Conservation (phyloP, 2,888 invertebrate species). For the Cataglyphis albicans region DNA sequence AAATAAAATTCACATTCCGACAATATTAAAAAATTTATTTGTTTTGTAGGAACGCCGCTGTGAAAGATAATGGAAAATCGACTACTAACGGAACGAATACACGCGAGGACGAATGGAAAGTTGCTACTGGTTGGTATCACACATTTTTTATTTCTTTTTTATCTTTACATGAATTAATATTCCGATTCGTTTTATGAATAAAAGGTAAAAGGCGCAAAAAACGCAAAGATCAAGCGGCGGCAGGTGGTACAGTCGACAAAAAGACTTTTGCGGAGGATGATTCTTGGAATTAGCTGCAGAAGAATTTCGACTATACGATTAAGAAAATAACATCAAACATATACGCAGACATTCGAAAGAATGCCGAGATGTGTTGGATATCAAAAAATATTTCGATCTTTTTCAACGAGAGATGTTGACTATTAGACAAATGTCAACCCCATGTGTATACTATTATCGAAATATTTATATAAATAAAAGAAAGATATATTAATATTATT, state of each 20-base stretch:
- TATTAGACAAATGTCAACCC: background rate
- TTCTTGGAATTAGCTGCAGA: slow-evolving; percentile 73
- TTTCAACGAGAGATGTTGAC: background rate
- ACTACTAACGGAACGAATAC: slow-evolving; percentile 64
- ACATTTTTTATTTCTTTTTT: slow-evolving; percentile 17
- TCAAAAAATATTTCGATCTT: background rate
- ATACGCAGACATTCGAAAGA: background rate
- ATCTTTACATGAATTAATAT: slow-evolving; percentile 70
- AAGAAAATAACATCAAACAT: slow-evolving; percentile 2
- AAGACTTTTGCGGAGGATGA: slow-evolving; percentile 79
- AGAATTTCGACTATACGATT: slow-evolving; percentile 15
- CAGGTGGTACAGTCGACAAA: slow-evolving; percentile 62
- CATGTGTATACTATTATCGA: background rate
- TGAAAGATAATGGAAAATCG: slow-evolving; percentile 33
- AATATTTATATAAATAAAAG: slow-evolving; percentile 2
- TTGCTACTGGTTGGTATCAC: slow-evolving; percentile 79
- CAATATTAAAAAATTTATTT: slow-evolving; percentile 8
- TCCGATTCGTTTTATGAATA: slow-evolving; percentile 67
- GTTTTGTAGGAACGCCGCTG: slow-evolving; percentile 50
- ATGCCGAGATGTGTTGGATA: background rate
- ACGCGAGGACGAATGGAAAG: slow-evolving; percentile 77
- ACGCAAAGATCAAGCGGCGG: slow-evolving; percentile 69
- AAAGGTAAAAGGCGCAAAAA: slow-evolving; percentile 82
- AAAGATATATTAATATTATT: background rate
- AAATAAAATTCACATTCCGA: background rate